These are phyloP conservation scores for Druceiella hillmani DNA, from an alignment of 2,888 invertebrate genomes.

Conservation along the genomic window DNA sequence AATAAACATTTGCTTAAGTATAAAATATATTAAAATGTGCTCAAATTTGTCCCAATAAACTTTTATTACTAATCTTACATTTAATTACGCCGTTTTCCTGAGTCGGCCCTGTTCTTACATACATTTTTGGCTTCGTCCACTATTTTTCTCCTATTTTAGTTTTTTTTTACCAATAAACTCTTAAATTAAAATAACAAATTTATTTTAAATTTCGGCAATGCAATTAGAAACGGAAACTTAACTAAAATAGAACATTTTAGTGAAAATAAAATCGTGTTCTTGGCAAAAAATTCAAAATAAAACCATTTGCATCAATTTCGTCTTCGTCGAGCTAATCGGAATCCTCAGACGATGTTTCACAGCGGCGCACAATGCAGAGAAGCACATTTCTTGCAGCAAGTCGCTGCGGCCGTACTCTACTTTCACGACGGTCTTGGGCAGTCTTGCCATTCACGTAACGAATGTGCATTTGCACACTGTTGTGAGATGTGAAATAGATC, in stretches of 20 bases:
- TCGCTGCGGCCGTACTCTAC: slow-evolving; percentile 14
- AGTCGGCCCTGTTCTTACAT: neutral
- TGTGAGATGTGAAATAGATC: no score
- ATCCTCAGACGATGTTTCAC: slow-evolving; percentile 20
- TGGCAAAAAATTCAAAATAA: slow-evolving; percentile 19
- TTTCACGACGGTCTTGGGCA: slow-evolving; percentile 19
- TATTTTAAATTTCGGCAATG: slow-evolving; percentile 19
- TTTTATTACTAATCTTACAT: slow-evolving; percentile 3
- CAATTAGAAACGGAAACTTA: slow-evolving; percentile 17
- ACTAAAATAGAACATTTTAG: slow-evolving; percentile 13
- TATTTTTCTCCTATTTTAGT: slow-evolving; percentile 8
- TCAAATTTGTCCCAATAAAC: slow-evolving; percentile 2
- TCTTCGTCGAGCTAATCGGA: slow-evolving; percentile 19
- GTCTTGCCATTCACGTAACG: slow-evolving; percentile 21
- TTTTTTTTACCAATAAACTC: slow-evolving; percentile 18
- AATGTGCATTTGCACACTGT: slow-evolving; percentile 13
- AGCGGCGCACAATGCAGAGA: no score
- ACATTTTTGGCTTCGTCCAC: slow-evolving; percentile 14
- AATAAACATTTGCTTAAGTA: no score
- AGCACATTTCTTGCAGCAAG: slow-evolving; percentile 6
- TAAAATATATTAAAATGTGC: no score
- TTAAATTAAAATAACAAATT: slow-evolving; percentile 20
- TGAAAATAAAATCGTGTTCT: slow-evolving; percentile 17
- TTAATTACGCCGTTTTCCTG: slow-evolving; percentile 4
- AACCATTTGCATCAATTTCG: slow-evolving; percentile 19